Evolutionary conservation across 1,140 invertebrate genomes (phyloP), one percentile per base, ranked within the genome.

Genomic region (Anadara kagoshimensis): DNA sequence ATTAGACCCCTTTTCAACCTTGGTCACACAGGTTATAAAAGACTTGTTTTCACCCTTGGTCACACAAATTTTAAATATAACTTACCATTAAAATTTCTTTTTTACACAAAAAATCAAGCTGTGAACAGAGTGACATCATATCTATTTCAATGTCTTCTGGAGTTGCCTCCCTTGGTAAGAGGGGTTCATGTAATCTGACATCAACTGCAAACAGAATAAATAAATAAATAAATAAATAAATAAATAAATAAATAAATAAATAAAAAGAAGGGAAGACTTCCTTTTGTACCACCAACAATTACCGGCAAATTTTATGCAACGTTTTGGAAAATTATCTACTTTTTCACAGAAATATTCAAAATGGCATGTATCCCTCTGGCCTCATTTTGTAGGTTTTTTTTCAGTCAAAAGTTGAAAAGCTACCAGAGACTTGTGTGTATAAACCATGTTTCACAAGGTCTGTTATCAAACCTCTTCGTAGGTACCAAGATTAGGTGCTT

Each of bases 21-120:
- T n/a, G n/a, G n/a, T n/a, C n/a, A n/a, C n/a, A n/a, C n/a, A n/a
- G n/a, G n/a, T n/a, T n/a, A n/a, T n/a, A n/a, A n/a, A n/a, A n/a
- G n/a, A n/a, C n/a, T n/a, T n/a, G n/a, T n/a, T n/a, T n/a, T n/a
- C n/a, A n/a, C n/a, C n/a, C n/a, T n/a, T n/a, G n/a, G n/a, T n/a
- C n/a, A n/a, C n/a, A n/a, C n/a, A n/a, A n/a, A n/a, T n/a, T n/a
- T n/a, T n/a, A n/a, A n/a, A 36, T 36, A 36, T 36, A 36, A 36
- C 29, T 3, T 36, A 36, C 29, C 29, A 36, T 36, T 36, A 36
- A 36, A 36, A 80, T 43, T 62, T 80, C 78, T 49, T 77, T 74
- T 24, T 61, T 71, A 49, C 75, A 80, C 49, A 80, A 68, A 5
- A 78, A 47, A 47, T 80, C 78, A 12, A 80, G 57, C 69, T 80